Base-by-base conservation (phyloP, 1,140 invertebrate genomes). In the Coboldia fuscipes region DNA sequence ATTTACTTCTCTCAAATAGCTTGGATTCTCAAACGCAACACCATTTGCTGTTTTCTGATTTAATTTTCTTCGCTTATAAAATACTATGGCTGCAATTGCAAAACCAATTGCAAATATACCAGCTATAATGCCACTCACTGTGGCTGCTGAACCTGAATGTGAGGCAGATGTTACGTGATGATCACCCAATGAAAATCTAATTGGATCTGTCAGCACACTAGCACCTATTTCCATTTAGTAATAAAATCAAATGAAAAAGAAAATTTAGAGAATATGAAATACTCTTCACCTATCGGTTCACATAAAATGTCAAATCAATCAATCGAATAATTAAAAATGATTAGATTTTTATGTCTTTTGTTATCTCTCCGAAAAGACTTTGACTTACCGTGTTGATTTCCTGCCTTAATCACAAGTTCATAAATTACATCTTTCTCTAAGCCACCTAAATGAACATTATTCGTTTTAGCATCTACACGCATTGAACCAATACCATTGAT, bases 1-100 rank as follows among this genome's bases (percentile, higher is more conserved):
- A 50, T 72, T 72, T 23, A 75, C 63, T 47, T 77, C 78, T 38
- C 76, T 62, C 34, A 81, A 63, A 51, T 84, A 85, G 43, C 75
- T 80, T 1, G 79, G 79, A 58, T 85, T 85, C 50, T 82, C 79
- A 50, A 85, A 85, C 3, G 78, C 77, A 31, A 83, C 75, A 15
- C 75, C 75, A 28, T 47, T 51, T 15, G 38, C 45, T 6, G 60
- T 52, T 42, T 65, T 65, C 35, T 55, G 50, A 23, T 58, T 52
- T 38, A 67, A 59, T 32, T 66, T 69, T 45, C 62, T 66, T 21
- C 66, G 67, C 35, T 72, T 62, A 40, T 75, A 62, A 43, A 76
- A 70, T 49, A 75, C 65, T 36, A 72, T 63, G 24, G 63, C 66
- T 15, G 63, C 70, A 9, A 63, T 57, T 18, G 75, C 59, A 34